Evolutionary conservation across 2,888 invertebrate genomes (phyloP), one percentile per base, ranked within the genome.

Genomic region (Pogonocherus hispidulus): DNA sequence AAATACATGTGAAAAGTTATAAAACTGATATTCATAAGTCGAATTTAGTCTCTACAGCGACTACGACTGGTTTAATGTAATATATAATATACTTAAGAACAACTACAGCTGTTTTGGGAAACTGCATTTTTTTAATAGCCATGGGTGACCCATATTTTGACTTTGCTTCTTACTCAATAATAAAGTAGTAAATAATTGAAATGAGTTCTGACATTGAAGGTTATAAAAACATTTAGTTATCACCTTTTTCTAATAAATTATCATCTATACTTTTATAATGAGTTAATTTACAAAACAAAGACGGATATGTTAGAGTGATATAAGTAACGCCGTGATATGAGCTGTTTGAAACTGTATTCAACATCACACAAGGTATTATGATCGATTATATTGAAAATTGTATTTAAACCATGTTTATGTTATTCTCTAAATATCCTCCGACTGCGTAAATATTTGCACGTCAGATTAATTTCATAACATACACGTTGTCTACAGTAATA

Each of bases 341-440:
- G 16, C 35, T 37, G 22, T 41, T 20, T 56, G 19, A 56, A n/a
- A n/a, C n/a, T n/a, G n/a, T 37, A 56, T 20, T 56, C n/a, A 56
- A 20, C 18, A 37, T 56, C 55, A 14, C 55, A 56, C 32, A 22
- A 56, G 37, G 20, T 11, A 56, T 41, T 41, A 20, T 56, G 55
- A 56, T 37, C 37, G 22, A 56, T 56, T 18, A 37, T 19, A n/a
- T 19, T 56, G 19, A 37, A 41, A 20, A 37, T 18, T 56, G 37
- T 57, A 22, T 23, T 51, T 51, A 44, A 57, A 41, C n/a, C n/a
- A 14, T 22, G 57, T 57, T 57, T 57, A 57, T 27, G 44, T 57
- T 27, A 44, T 20, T 44, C 20, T 16, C 23, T 5, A 57, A 57
- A 57, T 27, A 57, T 44, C 9, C 37, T 57, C 22, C 22, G 41